Base-by-base conservation (phyloP, 2,113 vertebrate genomes). In the Channa argus region DNA sequence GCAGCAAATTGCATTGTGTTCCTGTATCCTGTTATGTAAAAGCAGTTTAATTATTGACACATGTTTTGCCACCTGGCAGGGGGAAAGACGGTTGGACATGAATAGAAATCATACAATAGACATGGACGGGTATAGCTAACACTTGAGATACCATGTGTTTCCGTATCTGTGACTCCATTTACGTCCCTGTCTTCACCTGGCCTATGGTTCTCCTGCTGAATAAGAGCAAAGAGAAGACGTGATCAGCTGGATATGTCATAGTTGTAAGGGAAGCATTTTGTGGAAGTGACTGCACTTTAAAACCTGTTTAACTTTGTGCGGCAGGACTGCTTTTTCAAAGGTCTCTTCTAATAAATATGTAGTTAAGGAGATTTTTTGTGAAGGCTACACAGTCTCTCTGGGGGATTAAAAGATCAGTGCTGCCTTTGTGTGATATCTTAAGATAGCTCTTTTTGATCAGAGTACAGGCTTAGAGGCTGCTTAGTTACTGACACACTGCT, bases 21-120 rank as follows among this genome's bases (percentile, higher is more conserved):
- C 86, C 82, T 89, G 89, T 92, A 92, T 93, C 90, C 89, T 94
- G 92, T 94, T 94, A 93, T 90, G 92, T 92, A 93, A 94, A 94
- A 91, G 89, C 91, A 83, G 91, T 93, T 93, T 94, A 94, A 94
- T 94, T 93, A 93, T 93, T 94, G 93, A 94, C 93, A 94, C 93
- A 93, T 93, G 92, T 94, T 93, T 92, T 84, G 92, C 92, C 93
- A 94, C 92, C 91, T 94, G 93, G 91, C 90, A 80, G 86, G 80
- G 88, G 90, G 86, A 67, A 65, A 85, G 86, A 89, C 83, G 73
- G 87, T 89, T 63, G 85, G 87, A 91, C 89, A 83, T 89, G 89
- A 91, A 92, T 90, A 86, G 90, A 83, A 87, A 91, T 88, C 69
- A 64, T 85, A 87, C 86, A 88, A 91, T 88, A 87, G 87, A 88